Evolutionary conservation across 2,113 vertebrate species (phyloP).

Genomic region (Paedocypris sp.): DNA sequence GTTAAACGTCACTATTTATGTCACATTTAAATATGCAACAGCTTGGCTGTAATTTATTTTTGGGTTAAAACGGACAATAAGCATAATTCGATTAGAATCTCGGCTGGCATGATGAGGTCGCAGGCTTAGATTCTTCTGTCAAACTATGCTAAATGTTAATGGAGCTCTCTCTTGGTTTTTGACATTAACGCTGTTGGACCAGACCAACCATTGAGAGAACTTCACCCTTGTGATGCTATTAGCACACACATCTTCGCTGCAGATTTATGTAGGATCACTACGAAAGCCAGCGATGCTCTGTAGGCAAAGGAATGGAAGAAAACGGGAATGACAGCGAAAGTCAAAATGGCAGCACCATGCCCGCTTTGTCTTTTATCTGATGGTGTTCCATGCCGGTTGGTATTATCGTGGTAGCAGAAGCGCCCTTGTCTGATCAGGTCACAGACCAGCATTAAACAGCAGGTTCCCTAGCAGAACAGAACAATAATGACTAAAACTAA

Average conservation of each 20-base stretch:
- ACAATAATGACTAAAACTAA: slow-evolving; percentile 10
- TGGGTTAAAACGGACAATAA: no score
- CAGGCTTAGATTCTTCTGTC: slow-evolving; percentile 10
- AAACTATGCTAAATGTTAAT: slow-evolving; percentile 24
- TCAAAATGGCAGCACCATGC: background rate
- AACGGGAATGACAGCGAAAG: background rate
- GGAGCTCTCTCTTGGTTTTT: background rate
- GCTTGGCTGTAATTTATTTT: no score
- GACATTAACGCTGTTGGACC: slow-evolving; percentile 15
- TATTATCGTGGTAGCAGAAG: slow-evolving; percentile 9
- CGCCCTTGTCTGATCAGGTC: background rate
- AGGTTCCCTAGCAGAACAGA: background rate
- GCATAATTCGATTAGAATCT: no score
- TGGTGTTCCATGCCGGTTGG: slow-evolving; percentile 14
- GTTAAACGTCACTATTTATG: no score
- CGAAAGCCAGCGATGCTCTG: background rate
- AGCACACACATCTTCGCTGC: slow-evolving; percentile 11
- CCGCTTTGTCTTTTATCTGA: slow-evolving; percentile 8
- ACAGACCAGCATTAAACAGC: slow-evolving; percentile 13
- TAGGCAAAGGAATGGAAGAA: slow-evolving; percentile 5
- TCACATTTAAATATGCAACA: no score
- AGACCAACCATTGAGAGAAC: slow-evolving; percentile 8
- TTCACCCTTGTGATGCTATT: slow-evolving; percentile 14
- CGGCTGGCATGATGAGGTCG: slow-evolving; percentile 15
- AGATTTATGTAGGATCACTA: slow-evolving; percentile 10